Percentiles rank a stretch among this genome's conserved stretches.
These are phyloP conservation scores for Hyaena hyaena DNA, from an alignment of 2,113 vertebrate genomes.

Conservation along the genomic window DNA sequence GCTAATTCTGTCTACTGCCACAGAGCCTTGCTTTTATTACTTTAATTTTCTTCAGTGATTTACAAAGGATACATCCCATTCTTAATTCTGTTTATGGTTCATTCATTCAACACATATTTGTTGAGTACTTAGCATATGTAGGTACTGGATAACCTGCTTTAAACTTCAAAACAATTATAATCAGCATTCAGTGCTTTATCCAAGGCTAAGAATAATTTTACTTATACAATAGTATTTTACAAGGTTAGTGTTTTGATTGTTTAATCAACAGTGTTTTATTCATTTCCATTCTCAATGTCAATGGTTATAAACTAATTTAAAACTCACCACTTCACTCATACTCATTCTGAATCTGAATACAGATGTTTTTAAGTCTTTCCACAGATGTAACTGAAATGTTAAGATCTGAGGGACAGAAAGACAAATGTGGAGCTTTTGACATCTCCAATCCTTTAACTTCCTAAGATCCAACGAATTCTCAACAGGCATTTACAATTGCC, in stretches of 20 bases:
- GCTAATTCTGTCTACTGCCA: background rate
- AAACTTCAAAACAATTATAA: background rate
- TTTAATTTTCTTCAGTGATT: background rate
- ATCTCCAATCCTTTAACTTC: background rate
- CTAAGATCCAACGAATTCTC: slow-evolving; percentile 43
- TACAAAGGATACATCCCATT: background rate
- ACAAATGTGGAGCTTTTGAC: background rate
- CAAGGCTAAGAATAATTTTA: background rate
- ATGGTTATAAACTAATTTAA: background rate
- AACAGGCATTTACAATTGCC: background rate
- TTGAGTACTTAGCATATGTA: background rate
- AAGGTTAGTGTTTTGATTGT: background rate
- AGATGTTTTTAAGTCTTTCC: slow-evolving; percentile 13
- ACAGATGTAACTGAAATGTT: background rate
- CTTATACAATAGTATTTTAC: background rate
- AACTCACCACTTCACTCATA: background rate
- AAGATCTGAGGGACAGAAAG: slow-evolving; percentile 10
- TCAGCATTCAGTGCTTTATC: background rate
- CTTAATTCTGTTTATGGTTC: slow-evolving; percentile 18
- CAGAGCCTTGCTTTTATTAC: background rate
- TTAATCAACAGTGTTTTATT: background rate
- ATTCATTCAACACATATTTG: background rate
- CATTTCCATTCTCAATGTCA: background rate
- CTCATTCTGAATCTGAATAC: background rate
- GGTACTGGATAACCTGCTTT: background rate